phyloP scores from a whole-genome alignment of 2,797 vertebrate genomes.

The Trachops cirrhosus region DNA sequence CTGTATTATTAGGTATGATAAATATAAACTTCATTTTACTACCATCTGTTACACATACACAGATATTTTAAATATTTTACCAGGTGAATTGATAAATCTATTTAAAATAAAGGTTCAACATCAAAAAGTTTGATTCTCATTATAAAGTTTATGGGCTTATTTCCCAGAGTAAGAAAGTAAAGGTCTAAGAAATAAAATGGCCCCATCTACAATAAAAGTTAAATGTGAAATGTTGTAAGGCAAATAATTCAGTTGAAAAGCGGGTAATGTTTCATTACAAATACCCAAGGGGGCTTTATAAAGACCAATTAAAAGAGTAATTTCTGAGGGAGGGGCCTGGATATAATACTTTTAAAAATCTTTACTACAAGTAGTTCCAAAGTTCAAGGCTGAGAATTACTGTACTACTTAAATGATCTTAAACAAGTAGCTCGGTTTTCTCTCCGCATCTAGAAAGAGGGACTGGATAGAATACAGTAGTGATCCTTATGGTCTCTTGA shows the following conservation, averaged over 20 bases:
- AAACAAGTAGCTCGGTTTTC: background rate
- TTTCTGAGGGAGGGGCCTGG: background rate
- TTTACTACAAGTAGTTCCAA: background rate
- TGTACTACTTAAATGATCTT: background rate
- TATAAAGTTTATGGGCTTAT: conserved; percentile 12
- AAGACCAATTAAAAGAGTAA: background rate
- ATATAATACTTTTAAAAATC: background rate
- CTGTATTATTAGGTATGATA: background rate
- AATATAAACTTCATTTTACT: background rate
- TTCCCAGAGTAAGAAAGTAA: background rate
- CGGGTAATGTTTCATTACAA: background rate
- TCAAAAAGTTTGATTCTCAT: background rate
- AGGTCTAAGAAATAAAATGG: conserved; percentile 11
- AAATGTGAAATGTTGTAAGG: conserved; percentile 14
- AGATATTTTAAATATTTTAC: background rate
- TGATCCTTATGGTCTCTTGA: background rate
- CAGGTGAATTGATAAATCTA: conserved; percentile 3
- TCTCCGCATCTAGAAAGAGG: background rate
- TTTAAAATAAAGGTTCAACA: conserved; percentile 38
- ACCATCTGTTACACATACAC: background rate
- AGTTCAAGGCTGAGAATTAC: background rate
- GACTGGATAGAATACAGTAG: background rate
- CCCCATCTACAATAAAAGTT: background rate
- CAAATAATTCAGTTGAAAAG: conserved; percentile 10
- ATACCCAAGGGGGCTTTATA: background rate